phyloP scores from a whole-genome alignment of 1,140 invertebrate species.

The Drosophila nigrodunni region DNA sequence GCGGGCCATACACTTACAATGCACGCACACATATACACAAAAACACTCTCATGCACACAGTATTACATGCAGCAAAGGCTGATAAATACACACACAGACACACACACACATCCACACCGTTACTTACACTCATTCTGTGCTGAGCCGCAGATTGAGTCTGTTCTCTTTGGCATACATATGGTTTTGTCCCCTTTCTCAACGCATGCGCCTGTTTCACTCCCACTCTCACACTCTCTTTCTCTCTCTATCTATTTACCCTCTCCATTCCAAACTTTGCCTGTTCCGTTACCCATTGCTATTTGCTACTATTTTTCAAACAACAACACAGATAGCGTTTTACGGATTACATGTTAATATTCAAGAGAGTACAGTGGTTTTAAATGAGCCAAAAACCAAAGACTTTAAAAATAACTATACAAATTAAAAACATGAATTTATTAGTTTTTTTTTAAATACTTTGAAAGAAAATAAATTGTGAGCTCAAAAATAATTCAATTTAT shows the following conservation, averaged over 20 bases:
- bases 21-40: constrained; percentile 5
- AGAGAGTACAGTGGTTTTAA: constrained; percentile 57
- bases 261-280: neutral
- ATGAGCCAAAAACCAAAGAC: neutral
- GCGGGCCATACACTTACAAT: constrained; percentile 27
- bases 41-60: neutral
- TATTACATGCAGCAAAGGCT: constrained; percentile 19
- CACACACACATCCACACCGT: neutral
- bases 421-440: too few relatives aligned
- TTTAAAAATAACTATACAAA: too few relatives aligned
- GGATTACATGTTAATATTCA: constrained; percentile 71
- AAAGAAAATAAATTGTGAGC: too few relatives aligned
- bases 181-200: constrained; percentile 43
- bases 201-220: constrained; percentile 57
- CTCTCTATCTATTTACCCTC: neutral
- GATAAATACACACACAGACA: constrained; percentile 39
- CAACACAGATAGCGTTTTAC: constrained; percentile 60
- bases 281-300: constrained; percentile 10
- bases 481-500: too few relatives aligned
- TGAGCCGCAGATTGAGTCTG: constrained; percentile 20
- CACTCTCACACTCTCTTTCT: constrained; percentile 4
- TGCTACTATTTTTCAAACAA: constrained; percentile 34
- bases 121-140: constrained; percentile 2
- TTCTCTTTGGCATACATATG: constrained; percentile 51
- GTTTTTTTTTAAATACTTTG: too few relatives aligned